Base-by-base conservation (phyloP, 1,140 invertebrate species). In the Aphis craccivora region DNA sequence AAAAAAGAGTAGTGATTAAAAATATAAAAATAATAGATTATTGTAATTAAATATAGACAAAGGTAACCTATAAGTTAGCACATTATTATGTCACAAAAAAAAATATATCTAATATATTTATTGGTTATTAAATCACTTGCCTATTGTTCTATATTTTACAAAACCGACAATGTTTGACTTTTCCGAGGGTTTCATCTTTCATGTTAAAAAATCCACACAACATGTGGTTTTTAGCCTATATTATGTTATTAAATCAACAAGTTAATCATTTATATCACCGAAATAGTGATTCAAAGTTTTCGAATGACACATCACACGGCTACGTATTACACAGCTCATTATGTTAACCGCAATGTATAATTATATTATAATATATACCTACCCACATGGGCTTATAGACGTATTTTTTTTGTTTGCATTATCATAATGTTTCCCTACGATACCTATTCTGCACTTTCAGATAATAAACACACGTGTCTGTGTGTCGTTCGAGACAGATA, bases 401-500 rank as follows among this genome's bases (percentile, higher is more conserved):
- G 11, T 20, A 48, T 87, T 1, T 86, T 43, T 43, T 30, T 87
- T 43, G n/a, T n/a, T 87, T 14, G 1, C 9, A 45, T n/a, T 51
- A 89, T 55, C 11, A 55, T 37, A 55, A 89, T 40, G 88, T 89
- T 89, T 37, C 25, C 8, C 48, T 89, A 14, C 60, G 60, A 37
- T 37, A n/a, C n/a, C n/a, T n/a, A 53, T 53, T 25, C 35, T 37
- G 35, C 8, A 4, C 23, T 89, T 37, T 55, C 51, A 23, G 51
- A 89, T 89, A 89, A 89, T 40, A 55, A 89, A 55, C 48, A 55
- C 35, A 23, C 18, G 35, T 84, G 37, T 40, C 23, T 84, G 22
- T 37, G 35, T 25, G n/a, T 35, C 45, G 51, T 55, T 40, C 11
- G 88, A 89, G 88, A 89, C 88, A 89, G 88, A 89, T 89, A 89